Conservation (phyloP, 2,888 invertebrate species). For the Hipparchia sbordonii region DNA sequence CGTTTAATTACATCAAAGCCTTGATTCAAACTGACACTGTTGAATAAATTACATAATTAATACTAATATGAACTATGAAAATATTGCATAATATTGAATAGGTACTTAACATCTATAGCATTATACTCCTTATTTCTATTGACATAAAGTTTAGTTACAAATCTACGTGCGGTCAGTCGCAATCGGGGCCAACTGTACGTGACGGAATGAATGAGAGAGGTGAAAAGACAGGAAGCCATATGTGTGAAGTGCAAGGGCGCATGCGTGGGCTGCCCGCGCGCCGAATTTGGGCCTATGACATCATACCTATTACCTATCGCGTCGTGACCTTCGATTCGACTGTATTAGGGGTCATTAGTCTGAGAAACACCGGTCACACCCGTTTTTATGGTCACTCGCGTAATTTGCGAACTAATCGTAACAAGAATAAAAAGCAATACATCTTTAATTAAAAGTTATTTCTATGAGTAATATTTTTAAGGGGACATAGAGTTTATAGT, state of each 20-base stretch:
- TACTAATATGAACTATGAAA: not conserved
- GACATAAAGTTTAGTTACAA: not conserved
- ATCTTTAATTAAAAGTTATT: not conserved
- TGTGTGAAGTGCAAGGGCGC: slow-evolving; percentile 49
- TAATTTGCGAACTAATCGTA: not conserved
- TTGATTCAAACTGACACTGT: slow-evolving; percentile 5
- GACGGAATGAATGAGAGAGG: slow-evolving; percentile 45
- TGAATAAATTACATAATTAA: slow-evolving; percentile 21
- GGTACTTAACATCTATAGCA: not conserved
- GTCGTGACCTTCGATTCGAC: slow-evolving; percentile 24
- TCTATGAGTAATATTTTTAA: not conserved
- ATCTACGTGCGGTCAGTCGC: slow-evolving; percentile 13
- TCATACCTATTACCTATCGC: slow-evolving; percentile 16
- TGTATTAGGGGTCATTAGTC: slow-evolving; percentile 26
- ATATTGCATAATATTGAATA: slow-evolving; percentile 1
- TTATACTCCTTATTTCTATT: slow-evolving; percentile 5
- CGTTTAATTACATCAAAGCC: not conserved
- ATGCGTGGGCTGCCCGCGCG: slow-evolving; percentile 33
- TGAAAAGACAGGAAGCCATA: slow-evolving; percentile 47
- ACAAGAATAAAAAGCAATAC: not conserved
- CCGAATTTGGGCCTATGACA: slow-evolving; percentile 21
- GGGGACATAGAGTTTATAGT: too few species aligned
- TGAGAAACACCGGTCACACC: slow-evolving; percentile 7
- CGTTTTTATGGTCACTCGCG: slow-evolving; percentile 5
- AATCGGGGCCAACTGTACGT: slow-evolving; percentile 39